Evolutionary conservation across 2,797 vertebrate genomes (phyloP).

Genomic region (Setipinna tenuifilis): DNA sequence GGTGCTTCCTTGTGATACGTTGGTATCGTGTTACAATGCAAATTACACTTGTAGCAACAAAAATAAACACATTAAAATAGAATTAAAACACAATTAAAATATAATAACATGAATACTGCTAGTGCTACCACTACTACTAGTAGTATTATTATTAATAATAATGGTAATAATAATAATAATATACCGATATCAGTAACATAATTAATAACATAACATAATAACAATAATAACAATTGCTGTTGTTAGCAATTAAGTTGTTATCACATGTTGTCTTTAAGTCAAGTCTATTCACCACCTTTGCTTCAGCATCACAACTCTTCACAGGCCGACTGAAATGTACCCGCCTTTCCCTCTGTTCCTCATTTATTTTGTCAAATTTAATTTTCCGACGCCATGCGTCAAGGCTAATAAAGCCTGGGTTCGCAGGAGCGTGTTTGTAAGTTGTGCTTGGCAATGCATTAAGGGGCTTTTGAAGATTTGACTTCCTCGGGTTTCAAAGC

Average conservation of each 20-base stretch:
- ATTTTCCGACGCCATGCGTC: slow-evolving; percentile 62
- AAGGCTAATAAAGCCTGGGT: slow-evolving; percentile 53
- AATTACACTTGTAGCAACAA: no score
- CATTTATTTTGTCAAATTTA: slow-evolving; percentile 70
- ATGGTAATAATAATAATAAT: not conserved
- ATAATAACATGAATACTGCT: not conserved
- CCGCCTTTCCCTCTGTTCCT: slow-evolving; percentile 56
- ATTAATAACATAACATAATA: not conserved
- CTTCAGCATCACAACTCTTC: slow-evolving; percentile 40
- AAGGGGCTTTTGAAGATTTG: slow-evolving; percentile 54
- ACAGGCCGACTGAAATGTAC: slow-evolving; percentile 46
- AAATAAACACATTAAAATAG: not conserved
- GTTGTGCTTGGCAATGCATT: slow-evolving; percentile 61
- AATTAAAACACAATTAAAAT: not conserved
- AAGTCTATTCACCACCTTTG: not conserved
- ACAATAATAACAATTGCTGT: not conserved
- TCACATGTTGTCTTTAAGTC: not conserved
- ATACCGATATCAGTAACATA: not conserved
- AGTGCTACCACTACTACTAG: not conserved
- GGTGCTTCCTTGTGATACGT: not conserved
- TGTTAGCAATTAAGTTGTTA: not conserved
- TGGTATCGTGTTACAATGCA: not conserved
- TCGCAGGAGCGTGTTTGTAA: slow-evolving; percentile 57
- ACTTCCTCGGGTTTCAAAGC: slow-evolving; percentile 62
- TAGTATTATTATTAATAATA: not conserved